Evolutionary conservation across 1,140 invertebrate genomes (phyloP).

Genomic region (Drosophila varians): DNA sequence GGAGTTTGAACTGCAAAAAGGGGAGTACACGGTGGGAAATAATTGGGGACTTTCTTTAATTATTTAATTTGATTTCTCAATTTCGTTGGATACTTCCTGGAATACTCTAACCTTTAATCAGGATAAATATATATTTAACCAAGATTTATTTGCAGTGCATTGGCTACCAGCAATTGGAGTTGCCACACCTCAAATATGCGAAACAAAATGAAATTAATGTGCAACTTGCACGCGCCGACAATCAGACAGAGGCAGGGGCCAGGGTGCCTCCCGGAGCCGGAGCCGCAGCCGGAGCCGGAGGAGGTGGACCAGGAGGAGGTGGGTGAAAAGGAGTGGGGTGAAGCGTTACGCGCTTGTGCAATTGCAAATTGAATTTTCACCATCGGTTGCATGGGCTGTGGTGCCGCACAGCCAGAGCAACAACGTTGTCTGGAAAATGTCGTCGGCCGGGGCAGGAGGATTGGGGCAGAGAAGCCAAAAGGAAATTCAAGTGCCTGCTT

Average conservation of each 20-base stretch:
- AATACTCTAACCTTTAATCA: neutral
- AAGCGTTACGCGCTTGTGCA: constrained; percentile 75
- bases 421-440: constrained; percentile 72
- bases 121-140: neutral
- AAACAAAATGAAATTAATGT: constrained; percentile 81
- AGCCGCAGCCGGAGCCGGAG: too few species aligned
- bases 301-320: neutral
- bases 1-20: constrained; percentile 77
- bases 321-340: constrained; percentile 12
- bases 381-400: constrained; percentile 24
- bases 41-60: too few species aligned
- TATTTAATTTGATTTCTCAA: too few species aligned
- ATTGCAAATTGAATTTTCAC: constrained; percentile 80
- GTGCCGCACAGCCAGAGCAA: neutral
- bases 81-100: too few species aligned
- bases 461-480: constrained; percentile 55
- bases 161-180: constrained; percentile 60
- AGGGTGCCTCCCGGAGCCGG: neutral
- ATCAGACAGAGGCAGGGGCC: constrained; percentile 11
- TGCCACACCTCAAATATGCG: constrained; percentile 76
- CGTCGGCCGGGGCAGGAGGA: constrained; percentile 29
- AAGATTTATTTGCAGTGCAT: neutral
- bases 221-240: constrained; percentile 75
- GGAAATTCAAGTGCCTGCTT: constrained; percentile 75
- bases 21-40: neutral